Conservation (phyloP, 2,888 invertebrate species). For the Amphipyra berbera region DNA sequence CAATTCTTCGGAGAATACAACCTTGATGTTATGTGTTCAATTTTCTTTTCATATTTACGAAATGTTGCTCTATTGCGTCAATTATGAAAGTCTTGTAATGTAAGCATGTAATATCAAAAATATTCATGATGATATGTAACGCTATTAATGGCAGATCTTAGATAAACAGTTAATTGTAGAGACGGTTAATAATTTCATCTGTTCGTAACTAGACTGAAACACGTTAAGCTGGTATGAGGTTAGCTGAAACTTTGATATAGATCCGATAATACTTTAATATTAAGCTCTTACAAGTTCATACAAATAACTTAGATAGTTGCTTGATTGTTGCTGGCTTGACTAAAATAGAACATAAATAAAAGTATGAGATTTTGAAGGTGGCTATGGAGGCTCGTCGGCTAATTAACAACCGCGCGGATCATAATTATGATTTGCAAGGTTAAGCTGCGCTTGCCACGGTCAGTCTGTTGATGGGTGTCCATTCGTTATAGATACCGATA, state of each 20-base stretch:
- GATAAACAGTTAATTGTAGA: constrained; percentile 1
- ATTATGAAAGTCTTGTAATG: constrained; percentile 7
- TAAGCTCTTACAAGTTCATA: constrained; percentile 36
- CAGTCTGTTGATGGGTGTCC: too few relatives aligned
- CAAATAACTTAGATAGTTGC: constrained; percentile 33
- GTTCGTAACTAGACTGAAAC: constrained; percentile 18
- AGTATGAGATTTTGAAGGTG: too few relatives aligned
- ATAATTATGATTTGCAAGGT: too few relatives aligned
- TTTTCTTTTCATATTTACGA: too few relatives aligned
- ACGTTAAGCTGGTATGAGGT: constrained; percentile 31
- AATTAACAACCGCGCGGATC: too few relatives aligned
- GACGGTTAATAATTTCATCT: constrained; percentile 4
- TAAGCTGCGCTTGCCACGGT: too few relatives aligned
- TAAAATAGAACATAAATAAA: neutral
- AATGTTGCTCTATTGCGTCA: constrained; percentile 2
- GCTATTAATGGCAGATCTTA: constrained; percentile 10
- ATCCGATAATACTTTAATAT: constrained; percentile 49
- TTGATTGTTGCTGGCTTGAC: constrained; percentile 15
- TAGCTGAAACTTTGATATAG: constrained; percentile 45
- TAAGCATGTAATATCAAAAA: constrained; percentile 9
- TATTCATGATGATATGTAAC: constrained; percentile 17
- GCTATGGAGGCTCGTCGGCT: too few relatives aligned
- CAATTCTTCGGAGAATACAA: too few relatives aligned
- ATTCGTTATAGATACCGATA: too few relatives aligned
- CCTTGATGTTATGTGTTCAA: too few relatives aligned